A percentile compares a stretch with the other conserved stretches of the same genome.
Evolutionary conservation across 2,113 vertebrate species (phyloP).

Genomic region (Pagrus major): DNA sequence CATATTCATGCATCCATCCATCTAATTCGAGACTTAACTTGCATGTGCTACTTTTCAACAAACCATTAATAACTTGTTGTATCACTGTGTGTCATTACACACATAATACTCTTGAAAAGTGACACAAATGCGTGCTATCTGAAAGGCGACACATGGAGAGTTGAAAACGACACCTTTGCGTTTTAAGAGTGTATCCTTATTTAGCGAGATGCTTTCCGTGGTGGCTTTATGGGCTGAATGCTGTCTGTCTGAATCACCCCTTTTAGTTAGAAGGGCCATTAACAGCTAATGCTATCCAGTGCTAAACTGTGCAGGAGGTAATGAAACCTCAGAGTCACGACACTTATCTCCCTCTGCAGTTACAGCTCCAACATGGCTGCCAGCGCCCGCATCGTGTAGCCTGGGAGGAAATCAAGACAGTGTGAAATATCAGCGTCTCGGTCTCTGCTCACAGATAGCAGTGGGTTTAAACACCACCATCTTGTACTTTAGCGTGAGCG

Average conservation of each 20-base stretch:
- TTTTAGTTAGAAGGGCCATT: conserved; percentile 76
- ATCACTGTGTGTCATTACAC: background rate
- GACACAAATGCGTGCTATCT: conserved; percentile 18
- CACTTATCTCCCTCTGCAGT: conserved; percentile 64
- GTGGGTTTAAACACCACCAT: conserved; percentile 36
- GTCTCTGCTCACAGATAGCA: conserved; percentile 48
- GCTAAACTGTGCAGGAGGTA: conserved; percentile 69
- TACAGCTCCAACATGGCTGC: conserved; percentile 64
- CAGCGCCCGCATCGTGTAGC: conserved; percentile 19
- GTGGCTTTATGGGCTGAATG: conserved; percentile 56
- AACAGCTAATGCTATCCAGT: conserved; percentile 77
- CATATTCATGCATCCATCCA: background rate
- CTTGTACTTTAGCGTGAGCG: conserved; percentile 31
- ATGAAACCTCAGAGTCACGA: conserved; percentile 67
- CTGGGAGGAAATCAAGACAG: conserved; percentile 62
- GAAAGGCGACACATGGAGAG: conserved; percentile 6
- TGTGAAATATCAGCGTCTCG: conserved; percentile 71
- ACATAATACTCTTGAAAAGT: conserved; percentile 20
- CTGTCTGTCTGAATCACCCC: conserved; percentile 68
- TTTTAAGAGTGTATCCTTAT: conserved; percentile 62
- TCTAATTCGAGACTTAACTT: conserved; percentile 17
- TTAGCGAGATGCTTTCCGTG: conserved; percentile 58
- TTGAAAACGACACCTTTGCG: conserved; percentile 47
- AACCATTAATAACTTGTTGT: conserved; percentile 11
- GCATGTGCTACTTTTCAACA: conserved; percentile 5